Conservation (phyloP, 1,140 invertebrate genomes). For the Mesaphorura yosii region DNA sequence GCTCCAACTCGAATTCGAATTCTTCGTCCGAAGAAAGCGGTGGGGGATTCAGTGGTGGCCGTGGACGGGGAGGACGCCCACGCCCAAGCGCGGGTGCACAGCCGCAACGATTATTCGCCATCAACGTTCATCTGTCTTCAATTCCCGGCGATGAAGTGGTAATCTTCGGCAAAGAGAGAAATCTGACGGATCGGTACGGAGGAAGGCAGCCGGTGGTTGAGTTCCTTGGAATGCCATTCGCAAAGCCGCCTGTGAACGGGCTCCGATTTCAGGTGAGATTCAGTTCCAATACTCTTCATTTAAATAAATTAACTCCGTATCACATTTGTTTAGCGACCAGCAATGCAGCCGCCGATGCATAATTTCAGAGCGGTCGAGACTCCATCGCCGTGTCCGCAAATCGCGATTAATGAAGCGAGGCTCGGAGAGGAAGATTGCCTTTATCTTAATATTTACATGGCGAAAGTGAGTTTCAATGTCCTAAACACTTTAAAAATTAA, state of each 20-base stretch:
- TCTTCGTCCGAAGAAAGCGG: too few species aligned
- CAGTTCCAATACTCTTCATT: neutral
- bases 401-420: constrained; percentile 16
- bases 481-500: too few species aligned
- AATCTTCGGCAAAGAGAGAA: constrained; percentile 3
- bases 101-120: too few species aligned
- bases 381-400: constrained; percentile 21
- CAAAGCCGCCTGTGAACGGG: constrained; percentile 5
- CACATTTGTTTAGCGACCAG: constrained; percentile 15
- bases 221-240: constrained; percentile 17
- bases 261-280: constrained; percentile 20
- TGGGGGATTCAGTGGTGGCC: too few species aligned
- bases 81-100: too few species aligned
- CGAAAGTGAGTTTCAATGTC: constrained; percentile 24
- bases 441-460: constrained; percentile 43
- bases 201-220: neutral
- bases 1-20: too few species aligned
- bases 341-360: constrained; percentile 1
- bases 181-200: constrained; percentile 8
- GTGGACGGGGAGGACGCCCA: too few species aligned
- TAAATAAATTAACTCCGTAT: neutral
- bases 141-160: neutral
- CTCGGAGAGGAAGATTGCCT: constrained; percentile 45
- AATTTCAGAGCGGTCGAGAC: constrained; percentile 12
- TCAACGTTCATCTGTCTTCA: too few species aligned